Evolutionary conservation across 2,113 vertebrate species (phyloP), one percentile per base, ranked within the genome.

Genomic region (Oryzias javanicus): DNA sequence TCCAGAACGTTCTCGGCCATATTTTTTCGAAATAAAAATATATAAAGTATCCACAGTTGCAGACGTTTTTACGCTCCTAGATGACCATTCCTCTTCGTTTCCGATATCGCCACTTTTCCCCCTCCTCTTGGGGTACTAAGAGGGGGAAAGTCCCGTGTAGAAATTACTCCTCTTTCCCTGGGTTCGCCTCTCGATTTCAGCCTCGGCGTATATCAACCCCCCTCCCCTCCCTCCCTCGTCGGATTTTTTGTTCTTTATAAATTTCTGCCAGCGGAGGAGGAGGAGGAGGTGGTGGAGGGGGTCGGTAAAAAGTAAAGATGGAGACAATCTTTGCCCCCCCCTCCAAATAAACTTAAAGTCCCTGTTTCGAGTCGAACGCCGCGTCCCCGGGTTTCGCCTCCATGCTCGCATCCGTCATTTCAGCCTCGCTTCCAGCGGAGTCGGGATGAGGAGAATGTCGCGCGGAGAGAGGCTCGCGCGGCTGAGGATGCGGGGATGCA

Each of bases 1-100:
- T 99, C 97, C 94, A 98, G 94, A 94, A 97, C 94, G 95, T 99
- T 98, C 94, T 99, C 97, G 94, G 96, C 95, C 96, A 99, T 99
- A 96, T 98, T 98, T 97, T 90, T 82, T 86, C 86, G 80, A 89
- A 91, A 89, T 89, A 90, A 92, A 91, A 90, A 88, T 91, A 90
- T 90, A 86, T 90, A 88, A 89, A 86, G 81, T 89, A 80, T 91
- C 90, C 90, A 89, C 90, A 83, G 73, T 89, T 82, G 82, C 84
- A 77, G 88, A 82, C 85, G 87, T 83, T 81, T 85, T 87, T 84
- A 85, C 88, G 83, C 84, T 78, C 72, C 81, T 66, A 73, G 57
- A 84, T 81, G 62, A 75, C 78, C 72, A 74, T 76, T 86, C 79
- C 83, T 77, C 64, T 60, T 79, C 77, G 73, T 80, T 74, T 89